Conservation (phyloP, 1,140 invertebrate species). For the Sitophilus oryzae region DNA sequence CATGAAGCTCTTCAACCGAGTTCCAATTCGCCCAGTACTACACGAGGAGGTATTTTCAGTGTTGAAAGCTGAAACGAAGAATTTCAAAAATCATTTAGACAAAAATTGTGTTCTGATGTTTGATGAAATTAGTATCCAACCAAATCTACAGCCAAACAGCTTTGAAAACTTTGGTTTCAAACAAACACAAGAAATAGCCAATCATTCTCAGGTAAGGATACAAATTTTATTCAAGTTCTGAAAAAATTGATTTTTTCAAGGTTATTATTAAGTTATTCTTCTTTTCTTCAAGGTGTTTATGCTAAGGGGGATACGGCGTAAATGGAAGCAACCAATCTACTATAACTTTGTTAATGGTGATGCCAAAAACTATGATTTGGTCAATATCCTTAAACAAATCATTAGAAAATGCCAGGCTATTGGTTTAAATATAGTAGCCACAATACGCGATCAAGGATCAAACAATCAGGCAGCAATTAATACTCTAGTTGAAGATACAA, state of each 20-base stretch:
- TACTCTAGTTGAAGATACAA: no score
- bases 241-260: neutral
- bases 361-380: slow-evolving; percentile 4
- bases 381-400: no score
- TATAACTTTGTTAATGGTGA: slow-evolving; percentile 12
- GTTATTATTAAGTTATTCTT: neutral
- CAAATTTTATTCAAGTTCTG: neutral
- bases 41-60: slow-evolving; percentile 13
- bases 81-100: slow-evolving; percentile 16
- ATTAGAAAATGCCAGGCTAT: no score
- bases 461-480: no score
- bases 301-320: slow-evolving; percentile 6
- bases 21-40: slow-evolving; percentile 17
- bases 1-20: slow-evolving; percentile 11
- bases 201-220: slow-evolving; percentile 20
- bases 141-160: slow-evolving; percentile 14
- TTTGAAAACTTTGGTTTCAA: slow-evolving; percentile 22
- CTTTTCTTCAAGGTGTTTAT: slow-evolving; percentile 10
- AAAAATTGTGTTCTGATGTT: slow-evolving; percentile 19
- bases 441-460: no score
- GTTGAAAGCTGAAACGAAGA: slow-evolving; percentile 14
- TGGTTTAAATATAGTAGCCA: no score
- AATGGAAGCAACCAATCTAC: slow-evolving; percentile 15
- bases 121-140: slow-evolving; percentile 20
- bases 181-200: slow-evolving; percentile 13